Conservation (phyloP, 2,797 vertebrate species). For the Salarias fasciatus region DNA sequence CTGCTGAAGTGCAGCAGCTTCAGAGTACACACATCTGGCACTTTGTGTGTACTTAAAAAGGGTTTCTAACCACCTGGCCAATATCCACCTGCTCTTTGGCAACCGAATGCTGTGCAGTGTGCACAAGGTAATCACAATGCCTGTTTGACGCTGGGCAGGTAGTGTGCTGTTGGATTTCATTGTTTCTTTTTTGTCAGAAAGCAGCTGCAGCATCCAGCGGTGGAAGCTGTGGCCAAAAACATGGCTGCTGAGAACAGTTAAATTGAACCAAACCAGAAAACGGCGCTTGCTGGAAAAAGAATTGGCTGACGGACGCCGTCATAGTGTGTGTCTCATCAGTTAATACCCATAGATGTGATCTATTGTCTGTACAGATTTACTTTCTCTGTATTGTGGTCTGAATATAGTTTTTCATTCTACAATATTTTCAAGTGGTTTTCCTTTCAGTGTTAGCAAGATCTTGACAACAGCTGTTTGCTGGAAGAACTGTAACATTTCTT, state of each 20-base stretch:
- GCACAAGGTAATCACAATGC: not conserved
- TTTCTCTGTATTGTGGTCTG: no score
- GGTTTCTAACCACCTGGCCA: conserved; percentile 3
- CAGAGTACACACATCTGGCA: no score
- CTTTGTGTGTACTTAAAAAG: no score
- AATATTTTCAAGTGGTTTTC: no score
- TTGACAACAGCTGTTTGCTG: no score
- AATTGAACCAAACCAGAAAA: not conserved
- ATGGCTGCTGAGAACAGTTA: not conserved
- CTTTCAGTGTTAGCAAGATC: no score
- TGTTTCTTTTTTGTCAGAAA: not conserved
- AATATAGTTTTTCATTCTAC: no score
- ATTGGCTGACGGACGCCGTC: not conserved
- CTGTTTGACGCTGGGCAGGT: not conserved
- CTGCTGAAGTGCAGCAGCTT: no score
- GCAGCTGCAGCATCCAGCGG: not conserved
- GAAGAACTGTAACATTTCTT: no score
- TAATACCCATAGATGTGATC: no score
- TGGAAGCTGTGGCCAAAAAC: not conserved
- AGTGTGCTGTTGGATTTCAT: not conserved
- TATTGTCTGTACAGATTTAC: no score
- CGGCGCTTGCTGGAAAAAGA: not conserved
- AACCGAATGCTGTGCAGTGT: not conserved
- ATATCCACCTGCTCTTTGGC: not conserved
- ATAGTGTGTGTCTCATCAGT: not conserved